Evolutionary conservation across 2,797 vertebrate species (phyloP).

Genomic region (Chelonia mydas): DNA sequence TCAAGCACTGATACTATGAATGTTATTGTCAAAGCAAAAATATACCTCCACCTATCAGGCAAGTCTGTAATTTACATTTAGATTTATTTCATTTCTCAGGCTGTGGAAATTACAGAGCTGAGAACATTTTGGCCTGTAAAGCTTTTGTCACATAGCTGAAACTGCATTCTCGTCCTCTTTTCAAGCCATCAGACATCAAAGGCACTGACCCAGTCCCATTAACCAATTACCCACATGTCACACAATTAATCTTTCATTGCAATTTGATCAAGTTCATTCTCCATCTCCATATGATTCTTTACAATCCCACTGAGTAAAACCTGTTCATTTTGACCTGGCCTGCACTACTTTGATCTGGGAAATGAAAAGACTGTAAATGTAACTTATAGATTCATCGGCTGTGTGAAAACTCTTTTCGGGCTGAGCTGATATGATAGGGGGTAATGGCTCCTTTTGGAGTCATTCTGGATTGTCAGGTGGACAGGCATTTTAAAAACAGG

Average conservation of each 20-base stretch:
- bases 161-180: conserved; percentile 74
- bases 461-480: conserved; percentile 49
- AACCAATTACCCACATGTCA: conserved; percentile 77
- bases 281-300: conserved; percentile 69
- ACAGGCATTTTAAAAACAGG: conserved; percentile 59
- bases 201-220: conserved; percentile 78
- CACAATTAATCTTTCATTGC: conserved; percentile 80
- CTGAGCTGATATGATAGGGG: conserved; percentile 50
- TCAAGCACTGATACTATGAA: conserved; percentile 57
- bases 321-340: conserved; percentile 56
- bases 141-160: conserved; percentile 77
- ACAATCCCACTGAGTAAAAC: conserved; percentile 60
- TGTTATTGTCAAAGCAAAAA: conserved; percentile 68
- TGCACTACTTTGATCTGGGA: conserved; percentile 40
- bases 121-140: conserved; percentile 77
- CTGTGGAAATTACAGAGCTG: conserved; percentile 71
- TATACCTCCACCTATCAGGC: conserved; percentile 70
- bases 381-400: conserved; percentile 53
- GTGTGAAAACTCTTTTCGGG: conserved; percentile 25
- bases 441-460: conserved; percentile 10
- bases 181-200: conserved; percentile 70
- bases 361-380: conserved; percentile 60
- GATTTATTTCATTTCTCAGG: conserved; percentile 80
- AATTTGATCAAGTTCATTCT: conserved; percentile 68
- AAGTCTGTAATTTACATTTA: conserved; percentile 80